Conservation (phyloP, 2,113 vertebrate genomes). For the Oreochromis spilurus region DNA sequence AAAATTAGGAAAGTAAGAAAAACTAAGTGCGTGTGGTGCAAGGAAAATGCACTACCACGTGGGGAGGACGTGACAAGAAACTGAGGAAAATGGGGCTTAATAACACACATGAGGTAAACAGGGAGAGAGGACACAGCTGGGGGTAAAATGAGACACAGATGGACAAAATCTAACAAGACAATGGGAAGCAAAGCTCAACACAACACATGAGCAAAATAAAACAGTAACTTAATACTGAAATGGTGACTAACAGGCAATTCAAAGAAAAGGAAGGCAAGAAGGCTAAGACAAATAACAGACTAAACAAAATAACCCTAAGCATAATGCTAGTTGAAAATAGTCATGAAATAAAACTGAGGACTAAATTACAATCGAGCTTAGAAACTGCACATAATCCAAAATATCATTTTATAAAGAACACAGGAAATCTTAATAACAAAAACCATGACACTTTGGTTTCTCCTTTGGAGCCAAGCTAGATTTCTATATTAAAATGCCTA, state of each 20-base stretch:
- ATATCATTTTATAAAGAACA: not conserved
- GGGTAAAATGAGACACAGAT: not conserved
- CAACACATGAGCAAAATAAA: not conserved
- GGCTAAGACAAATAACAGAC: not conserved
- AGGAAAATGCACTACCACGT: not conserved
- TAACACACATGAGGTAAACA: not conserved
- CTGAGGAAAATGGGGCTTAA: not conserved
- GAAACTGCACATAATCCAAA: not conserved
- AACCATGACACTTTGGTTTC: not conserved
- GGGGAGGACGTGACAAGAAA: not conserved
- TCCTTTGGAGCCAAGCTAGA: too few species aligned
- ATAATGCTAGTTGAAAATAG: not conserved
- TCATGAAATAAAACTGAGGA: not conserved
- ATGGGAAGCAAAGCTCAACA: not conserved
- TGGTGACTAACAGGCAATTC: not conserved
- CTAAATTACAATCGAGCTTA: not conserved
- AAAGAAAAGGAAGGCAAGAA: not conserved
- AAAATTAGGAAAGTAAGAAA: not conserved
- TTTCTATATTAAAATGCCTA: not conserved
- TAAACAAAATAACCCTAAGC: not conserved
- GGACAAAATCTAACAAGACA: not conserved
- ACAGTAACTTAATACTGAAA: too few species aligned
- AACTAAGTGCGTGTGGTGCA: not conserved
- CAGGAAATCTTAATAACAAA: not conserved
- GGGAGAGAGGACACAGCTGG: not conserved